Conservation (phyloP, 2,797 vertebrate species). For the Leptodactylus fallax region DNA sequence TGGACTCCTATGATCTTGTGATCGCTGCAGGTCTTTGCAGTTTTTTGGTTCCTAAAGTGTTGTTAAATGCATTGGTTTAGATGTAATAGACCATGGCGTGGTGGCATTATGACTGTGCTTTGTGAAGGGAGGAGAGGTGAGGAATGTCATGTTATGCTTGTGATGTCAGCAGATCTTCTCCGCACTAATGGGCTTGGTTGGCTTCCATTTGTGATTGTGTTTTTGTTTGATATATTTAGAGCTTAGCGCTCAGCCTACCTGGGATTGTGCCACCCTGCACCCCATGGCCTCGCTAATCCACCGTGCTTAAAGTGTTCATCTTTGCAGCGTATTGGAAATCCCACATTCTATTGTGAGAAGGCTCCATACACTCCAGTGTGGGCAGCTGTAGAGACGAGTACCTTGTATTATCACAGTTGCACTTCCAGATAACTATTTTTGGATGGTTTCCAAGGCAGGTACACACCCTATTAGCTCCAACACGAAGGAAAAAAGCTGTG, state of each 20-base stretch:
- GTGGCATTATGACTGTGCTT: neutral
- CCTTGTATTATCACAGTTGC: neutral
- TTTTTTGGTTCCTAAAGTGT: too few relatives aligned
- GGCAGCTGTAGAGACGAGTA: neutral
- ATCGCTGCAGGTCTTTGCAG: too few relatives aligned
- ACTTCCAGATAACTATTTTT: conserved; percentile 7
- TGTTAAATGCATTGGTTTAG: neutral
- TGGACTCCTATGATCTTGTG: too few relatives aligned
- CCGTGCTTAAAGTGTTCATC: neutral
- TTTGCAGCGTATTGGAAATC: neutral
- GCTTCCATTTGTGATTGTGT: neutral
- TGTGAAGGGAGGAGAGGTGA: neutral
- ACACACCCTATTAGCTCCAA: conserved; percentile 1
- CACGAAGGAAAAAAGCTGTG: neutral
- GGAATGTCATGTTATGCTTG: neutral
- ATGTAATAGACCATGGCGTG: neutral
- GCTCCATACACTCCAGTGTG: neutral
- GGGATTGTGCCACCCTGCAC: neutral
- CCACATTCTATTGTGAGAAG: neutral
- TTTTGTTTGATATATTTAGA: neutral
- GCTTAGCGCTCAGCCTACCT: neutral
- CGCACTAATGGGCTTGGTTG: neutral
- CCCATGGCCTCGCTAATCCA: conserved; percentile 1
- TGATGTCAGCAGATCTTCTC: neutral
- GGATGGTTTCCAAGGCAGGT: neutral